A percentile compares a stretch with the other conserved stretches of the same genome.
Evolutionary conservation across 2,113 vertebrate species (phyloP).

Genomic region (Plecotus auritus): DNA sequence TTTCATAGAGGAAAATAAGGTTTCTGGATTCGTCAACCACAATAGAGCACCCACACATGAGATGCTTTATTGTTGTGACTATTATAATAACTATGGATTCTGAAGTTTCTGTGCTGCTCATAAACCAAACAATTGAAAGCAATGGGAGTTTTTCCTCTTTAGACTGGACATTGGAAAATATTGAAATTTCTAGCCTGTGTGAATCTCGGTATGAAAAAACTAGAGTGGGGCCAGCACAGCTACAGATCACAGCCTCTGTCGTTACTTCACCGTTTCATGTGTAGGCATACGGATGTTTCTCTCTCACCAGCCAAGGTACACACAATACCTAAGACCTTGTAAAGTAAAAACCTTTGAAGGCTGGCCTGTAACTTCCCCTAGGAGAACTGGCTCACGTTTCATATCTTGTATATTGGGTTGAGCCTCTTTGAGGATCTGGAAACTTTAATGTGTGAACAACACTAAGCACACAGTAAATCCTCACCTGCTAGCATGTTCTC

Average conservation of each 20-base stretch:
- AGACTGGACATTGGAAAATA: background rate
- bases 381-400: background rate
- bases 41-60: background rate
- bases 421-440: background rate
- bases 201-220: background rate
- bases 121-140: background rate
- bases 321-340: background rate
- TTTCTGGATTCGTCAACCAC: background rate
- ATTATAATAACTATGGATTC: background rate
- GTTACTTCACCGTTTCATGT: background rate
- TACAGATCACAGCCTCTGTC: background rate
- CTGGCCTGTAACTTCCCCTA: background rate
- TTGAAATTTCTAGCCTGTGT: background rate
- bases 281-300: background rate
- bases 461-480: background rate
- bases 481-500: slow-evolving; percentile 13
- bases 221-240: background rate
- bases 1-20: background rate
- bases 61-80: background rate
- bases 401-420: background rate
- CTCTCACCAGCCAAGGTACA: background rate
- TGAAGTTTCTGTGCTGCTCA: background rate
- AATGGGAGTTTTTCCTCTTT: background rate
- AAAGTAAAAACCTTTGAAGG: background rate
- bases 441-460: background rate